phyloP scores from a whole-genome alignment of 2,113 vertebrate genomes.

The Urocitellus parryii region DNA sequence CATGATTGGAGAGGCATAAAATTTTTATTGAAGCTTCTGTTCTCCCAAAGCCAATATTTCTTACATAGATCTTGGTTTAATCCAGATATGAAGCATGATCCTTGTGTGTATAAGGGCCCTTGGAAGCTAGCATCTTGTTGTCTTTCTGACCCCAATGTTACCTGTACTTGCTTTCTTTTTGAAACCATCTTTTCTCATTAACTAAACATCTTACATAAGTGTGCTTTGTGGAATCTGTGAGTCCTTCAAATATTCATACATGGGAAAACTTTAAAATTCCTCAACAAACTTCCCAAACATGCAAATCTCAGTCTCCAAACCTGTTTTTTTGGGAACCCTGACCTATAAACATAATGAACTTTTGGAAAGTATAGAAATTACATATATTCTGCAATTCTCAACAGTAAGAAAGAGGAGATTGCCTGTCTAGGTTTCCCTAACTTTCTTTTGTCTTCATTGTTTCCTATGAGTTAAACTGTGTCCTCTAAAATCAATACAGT shows the following conservation, averaged over 20 bases:
- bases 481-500: neutral
- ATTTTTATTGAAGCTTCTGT: neutral
- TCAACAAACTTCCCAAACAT: neutral
- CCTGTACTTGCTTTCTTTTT: neutral
- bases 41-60: conserved; percentile 37
- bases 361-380: neutral
- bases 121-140: neutral
- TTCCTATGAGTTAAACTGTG: conserved; percentile 3
- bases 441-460: neutral
- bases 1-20: conserved; percentile 28
- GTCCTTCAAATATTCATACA: neutral
- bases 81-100: neutral
- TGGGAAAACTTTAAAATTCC: neutral
- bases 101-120: neutral
- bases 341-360: neutral
- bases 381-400: neutral
- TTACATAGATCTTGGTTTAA: neutral
- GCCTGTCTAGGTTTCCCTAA: neutral
- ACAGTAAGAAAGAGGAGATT: neutral
- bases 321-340: neutral
- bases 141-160: neutral
- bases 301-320: neutral
- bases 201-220: conserved; percentile 11
- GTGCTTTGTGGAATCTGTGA: neutral
- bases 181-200: neutral